A percentile compares a stretch with the other conserved stretches of the same genome.
Evolutionary conservation across 2,888 invertebrate species (phyloP).

Genomic region (Bombylius discolor): DNA sequence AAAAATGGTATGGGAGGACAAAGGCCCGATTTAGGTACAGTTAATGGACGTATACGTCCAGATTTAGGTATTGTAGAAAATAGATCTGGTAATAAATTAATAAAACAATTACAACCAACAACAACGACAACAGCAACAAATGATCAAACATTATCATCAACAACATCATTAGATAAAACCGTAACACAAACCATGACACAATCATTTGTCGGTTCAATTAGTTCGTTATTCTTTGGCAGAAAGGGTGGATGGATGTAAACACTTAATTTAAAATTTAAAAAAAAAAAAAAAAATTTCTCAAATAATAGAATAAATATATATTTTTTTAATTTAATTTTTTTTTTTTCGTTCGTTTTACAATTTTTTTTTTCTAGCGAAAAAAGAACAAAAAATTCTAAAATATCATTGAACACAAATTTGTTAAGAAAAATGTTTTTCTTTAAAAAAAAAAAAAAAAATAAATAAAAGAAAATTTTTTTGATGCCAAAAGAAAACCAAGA

Average conservation of each 20-base stretch:
- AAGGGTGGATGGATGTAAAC: slow-evolving; percentile 67
- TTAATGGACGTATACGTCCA: slow-evolving; percentile 34
- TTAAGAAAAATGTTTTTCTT: no score
- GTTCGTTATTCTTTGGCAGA: slow-evolving; percentile 67
- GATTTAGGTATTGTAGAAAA: slow-evolving; percentile 24
- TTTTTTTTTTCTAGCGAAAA: no score
- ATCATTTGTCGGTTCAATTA: slow-evolving; percentile 58
- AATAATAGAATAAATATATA: no score
- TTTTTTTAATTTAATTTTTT: no score
- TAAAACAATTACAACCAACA: slow-evolving; percentile 8
- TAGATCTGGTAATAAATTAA: slow-evolving; percentile 11
- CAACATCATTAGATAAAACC: background rate
- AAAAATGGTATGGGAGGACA: slow-evolving; percentile 39
- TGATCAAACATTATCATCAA: slow-evolving; percentile 8
- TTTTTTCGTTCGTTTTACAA: no score
- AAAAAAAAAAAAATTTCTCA: no score
- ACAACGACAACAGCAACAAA: background rate
- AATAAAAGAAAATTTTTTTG: no score
- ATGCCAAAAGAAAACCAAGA: no score
- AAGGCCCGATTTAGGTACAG: slow-evolving; percentile 47
- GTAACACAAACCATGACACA: slow-evolving; percentile 26
- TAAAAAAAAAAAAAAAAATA: no score
- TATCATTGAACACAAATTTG: no score
- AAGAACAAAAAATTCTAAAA: no score
- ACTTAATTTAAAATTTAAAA: background rate